Conservation (phyloP, 2,797 vertebrate genomes). For the Falco rusticolus region DNA sequence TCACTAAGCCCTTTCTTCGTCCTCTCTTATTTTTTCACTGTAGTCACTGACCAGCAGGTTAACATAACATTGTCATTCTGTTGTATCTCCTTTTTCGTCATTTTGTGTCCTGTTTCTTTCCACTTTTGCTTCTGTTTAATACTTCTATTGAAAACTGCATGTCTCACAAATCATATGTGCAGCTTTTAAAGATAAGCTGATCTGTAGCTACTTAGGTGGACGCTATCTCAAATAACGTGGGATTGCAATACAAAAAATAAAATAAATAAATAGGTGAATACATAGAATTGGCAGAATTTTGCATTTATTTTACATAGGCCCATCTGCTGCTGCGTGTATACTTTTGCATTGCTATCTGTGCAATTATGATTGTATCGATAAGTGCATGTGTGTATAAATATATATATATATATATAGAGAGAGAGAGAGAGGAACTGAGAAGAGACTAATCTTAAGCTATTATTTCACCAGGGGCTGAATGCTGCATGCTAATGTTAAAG, state of each 20-base stretch:
- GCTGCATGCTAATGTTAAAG: background rate
- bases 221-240: background rate
- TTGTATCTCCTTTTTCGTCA: background rate
- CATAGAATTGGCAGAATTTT: background rate
- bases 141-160: background rate
- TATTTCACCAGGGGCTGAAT: background rate
- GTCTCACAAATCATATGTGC: background rate
- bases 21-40: background rate
- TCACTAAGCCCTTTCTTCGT: background rate
- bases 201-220: background rate
- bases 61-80: fast-evolving
- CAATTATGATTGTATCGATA: conserved; percentile 28
- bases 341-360: background rate
- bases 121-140: background rate
- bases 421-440: background rate
- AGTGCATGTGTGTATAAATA: background rate
- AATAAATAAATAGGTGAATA: background rate
- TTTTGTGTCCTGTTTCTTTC: background rate
- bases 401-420: too few species aligned
- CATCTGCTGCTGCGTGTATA: background rate
- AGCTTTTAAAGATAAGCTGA: background rate
- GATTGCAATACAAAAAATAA: background rate
- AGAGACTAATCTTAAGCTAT: background rate
- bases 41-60: background rate
- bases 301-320: background rate